Evolutionary conservation across 2,888 invertebrate species (phyloP).

Genomic region (Orthosia gracilis): DNA sequence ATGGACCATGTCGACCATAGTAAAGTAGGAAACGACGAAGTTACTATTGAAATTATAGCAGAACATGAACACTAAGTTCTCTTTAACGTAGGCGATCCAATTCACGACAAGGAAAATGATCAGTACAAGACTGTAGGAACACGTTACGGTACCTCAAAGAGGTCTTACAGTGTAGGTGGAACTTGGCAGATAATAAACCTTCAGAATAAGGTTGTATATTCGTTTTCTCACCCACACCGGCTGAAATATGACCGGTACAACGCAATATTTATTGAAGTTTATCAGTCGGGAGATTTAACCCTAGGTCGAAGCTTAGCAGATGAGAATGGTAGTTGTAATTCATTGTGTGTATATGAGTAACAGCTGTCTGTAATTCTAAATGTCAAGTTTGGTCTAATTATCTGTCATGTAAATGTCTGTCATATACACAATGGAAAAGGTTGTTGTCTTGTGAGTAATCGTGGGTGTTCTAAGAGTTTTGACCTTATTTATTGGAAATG

Average conservation of each 20-base stretch:
- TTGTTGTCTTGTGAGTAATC: not conserved
- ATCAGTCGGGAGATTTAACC: not conserved
- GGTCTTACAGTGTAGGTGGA: conserved; percentile 24
- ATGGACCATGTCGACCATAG: not conserved
- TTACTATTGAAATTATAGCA: not conserved
- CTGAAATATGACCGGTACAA: conserved; percentile 9
- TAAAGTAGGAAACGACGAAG: not conserved
- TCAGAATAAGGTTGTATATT: not conserved
- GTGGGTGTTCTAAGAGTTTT: not conserved
- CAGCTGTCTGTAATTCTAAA: conserved; percentile 16
- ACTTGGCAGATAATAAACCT: conserved; percentile 8
- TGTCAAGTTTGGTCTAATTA: conserved; percentile 10
- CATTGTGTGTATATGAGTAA: conserved; percentile 16
- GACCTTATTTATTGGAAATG: not conserved
- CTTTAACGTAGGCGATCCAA: conserved; percentile 16
- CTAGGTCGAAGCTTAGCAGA: conserved; percentile 1
- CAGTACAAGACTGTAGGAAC: not conserved
- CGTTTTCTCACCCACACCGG: conserved; percentile 14
- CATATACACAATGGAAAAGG: not conserved
- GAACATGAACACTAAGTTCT: conserved; percentile 3
- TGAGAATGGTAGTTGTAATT: not conserved
- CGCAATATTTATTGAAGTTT: not conserved
- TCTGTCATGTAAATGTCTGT: conserved; percentile 18
- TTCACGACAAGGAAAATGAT: not conserved
- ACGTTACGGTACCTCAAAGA: conserved; percentile 2